Evolutionary conservation across 1,140 invertebrate genomes (phyloP), one percentile per base, ranked within the genome.

Genomic region (Lasaia peninsularis): DNA sequence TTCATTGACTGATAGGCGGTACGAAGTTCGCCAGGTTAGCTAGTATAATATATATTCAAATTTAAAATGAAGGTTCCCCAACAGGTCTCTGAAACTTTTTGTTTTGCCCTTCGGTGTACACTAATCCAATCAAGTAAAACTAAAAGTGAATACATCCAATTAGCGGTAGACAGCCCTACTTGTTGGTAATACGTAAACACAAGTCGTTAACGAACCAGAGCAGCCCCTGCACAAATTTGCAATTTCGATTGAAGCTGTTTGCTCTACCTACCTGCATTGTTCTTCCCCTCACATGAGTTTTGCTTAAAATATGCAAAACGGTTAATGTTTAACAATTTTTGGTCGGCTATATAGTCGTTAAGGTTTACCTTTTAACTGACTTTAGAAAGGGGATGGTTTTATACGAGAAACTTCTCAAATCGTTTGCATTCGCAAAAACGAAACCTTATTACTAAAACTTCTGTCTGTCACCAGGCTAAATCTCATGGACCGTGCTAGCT

Each of bases 161-260:
- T 86, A 81, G 74, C 62, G 75, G 80, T 72, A 69, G 75, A 65
- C 78, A 84, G 54, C 84, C 81, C 80, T 87, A 75, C 71, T 70
- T 73, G 75, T 73, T 68, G 74, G 74, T 77, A 73, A 77, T 74
- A 73, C 75, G 80, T 85, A 85, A 85, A 88, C 82, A 86, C 76
- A 74, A 72, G 72, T 83, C 73, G 71, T 80, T 88, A 88, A 88
- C 84, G 84, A 88, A 88, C 80, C 79, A 71, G 65, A 63, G 71
- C 79, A 70, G 80, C 73, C 80, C 80, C 82, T 88, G 82, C 84
- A 85, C 81, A 84, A 87, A 88, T 88, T 88, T 88, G 82, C 84
- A 88, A 88, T 86, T 88, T 86, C 85, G 82, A 88, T 88, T 88
- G 82, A 72, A 56, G 56, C 71, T 78, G 73, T 78, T 84, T 83